Evolutionary conservation across 2,113 vertebrate genomes (phyloP).

Genomic region (Semicossyphus pulcher): DNA sequence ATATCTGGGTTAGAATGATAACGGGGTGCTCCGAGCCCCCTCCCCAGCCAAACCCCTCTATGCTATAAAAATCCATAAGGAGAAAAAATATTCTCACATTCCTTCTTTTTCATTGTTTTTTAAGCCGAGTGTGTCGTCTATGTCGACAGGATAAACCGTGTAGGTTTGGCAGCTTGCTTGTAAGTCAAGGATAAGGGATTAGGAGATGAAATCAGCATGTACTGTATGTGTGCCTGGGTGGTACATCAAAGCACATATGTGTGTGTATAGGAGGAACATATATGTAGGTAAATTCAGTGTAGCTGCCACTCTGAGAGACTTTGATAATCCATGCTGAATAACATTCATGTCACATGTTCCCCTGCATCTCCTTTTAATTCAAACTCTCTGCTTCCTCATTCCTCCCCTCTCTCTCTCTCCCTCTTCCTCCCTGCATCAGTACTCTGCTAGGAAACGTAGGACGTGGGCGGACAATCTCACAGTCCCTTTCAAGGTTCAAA

Average conservation of each 20-base stretch:
- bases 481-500: conserved; percentile 80
- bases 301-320: conserved; percentile 29
- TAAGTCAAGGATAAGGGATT: conserved; percentile 64
- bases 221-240: conserved; percentile 41
- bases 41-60: conserved; percentile 11
- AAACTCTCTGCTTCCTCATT: conserved; percentile 12
- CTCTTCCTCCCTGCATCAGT: conserved; percentile 22
- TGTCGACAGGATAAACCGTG: conserved; percentile 60
- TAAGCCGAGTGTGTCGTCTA: conserved; percentile 11
- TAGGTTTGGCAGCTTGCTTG: conserved; percentile 57
- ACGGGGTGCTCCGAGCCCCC: conserved; percentile 52
- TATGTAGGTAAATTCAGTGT: conserved; percentile 34
- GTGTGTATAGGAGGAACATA: conserved; percentile 16
- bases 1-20: conserved; percentile 79
- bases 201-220: conserved; percentile 64
- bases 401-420: conserved; percentile 6
- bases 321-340: conserved; percentile 59
- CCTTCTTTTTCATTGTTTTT: conserved; percentile 56
- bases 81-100: conserved; percentile 37
- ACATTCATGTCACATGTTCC: conserved; percentile 47
- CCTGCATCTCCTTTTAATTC: conserved; percentile 46
- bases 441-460: conserved; percentile 45
- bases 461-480: conserved; percentile 74
- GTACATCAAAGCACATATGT: conserved; percentile 43
- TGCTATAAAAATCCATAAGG: conserved; percentile 57